phyloP scores from a whole-genome alignment of 2,797 vertebrate species.

The Delichon dasypus region DNA sequence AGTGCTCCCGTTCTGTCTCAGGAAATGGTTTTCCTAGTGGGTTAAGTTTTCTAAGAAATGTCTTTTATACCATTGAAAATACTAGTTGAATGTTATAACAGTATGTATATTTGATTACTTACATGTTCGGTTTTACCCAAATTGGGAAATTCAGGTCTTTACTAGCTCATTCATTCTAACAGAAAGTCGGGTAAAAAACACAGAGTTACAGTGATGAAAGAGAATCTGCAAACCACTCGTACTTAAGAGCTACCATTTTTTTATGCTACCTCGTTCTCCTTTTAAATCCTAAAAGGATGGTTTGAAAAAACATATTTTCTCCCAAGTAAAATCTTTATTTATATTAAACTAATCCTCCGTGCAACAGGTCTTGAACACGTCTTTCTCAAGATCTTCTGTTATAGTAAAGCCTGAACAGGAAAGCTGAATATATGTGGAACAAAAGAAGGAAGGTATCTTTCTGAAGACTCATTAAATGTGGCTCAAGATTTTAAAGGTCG shows the following conservation, averaged over 20 bases:
- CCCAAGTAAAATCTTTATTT: neutral
- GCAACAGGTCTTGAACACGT: neutral
- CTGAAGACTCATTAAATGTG: neutral
- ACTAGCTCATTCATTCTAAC: neutral
- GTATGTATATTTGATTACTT: neutral
- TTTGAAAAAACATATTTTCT: neutral
- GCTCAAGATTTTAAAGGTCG: neutral
- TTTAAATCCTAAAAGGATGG: neutral
- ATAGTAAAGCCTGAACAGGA: neutral
- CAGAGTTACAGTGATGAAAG: neutral
- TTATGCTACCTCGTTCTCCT: neutral
- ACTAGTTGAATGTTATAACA: neutral
- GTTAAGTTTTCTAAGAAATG: neutral
- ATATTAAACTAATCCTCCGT: neutral
- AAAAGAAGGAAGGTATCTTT: neutral
- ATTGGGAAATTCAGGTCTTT: neutral
- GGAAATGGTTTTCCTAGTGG: rapidly evolving
- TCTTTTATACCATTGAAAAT: neutral
- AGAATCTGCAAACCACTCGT: neutral
- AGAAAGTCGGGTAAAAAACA: neutral
- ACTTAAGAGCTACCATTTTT: neutral
- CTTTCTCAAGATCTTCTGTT: neutral
- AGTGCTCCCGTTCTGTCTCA: neutral
- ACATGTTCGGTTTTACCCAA: neutral
- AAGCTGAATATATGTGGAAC: neutral